These are phyloP conservation scores for Salarias fasciatus DNA, from an alignment of 2,797 vertebrate species.

Conservation along the genomic window DNA sequence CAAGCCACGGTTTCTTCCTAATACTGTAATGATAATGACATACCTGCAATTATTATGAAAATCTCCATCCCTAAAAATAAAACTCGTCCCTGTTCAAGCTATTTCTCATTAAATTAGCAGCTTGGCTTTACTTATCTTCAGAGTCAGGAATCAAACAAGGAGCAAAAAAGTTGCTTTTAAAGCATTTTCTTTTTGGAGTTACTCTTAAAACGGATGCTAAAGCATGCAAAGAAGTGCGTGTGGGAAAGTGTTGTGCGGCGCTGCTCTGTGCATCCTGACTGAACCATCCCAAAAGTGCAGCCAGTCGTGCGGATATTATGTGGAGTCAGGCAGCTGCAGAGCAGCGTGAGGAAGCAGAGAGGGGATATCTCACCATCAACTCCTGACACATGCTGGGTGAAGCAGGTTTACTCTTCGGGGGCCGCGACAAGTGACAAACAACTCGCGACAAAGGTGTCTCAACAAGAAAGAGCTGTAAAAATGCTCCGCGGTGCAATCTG, in stretches of 20 bases:
- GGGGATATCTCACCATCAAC: slow-evolving; percentile 49
- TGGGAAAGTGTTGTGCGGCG: slow-evolving; percentile 24
- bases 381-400: slow-evolving; percentile 48
- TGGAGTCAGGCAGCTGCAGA: slow-evolving; percentile 66
- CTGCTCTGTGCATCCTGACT: slow-evolving; percentile 37
- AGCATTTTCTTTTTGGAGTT: too few species aligned
- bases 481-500: slow-evolving; percentile 7
- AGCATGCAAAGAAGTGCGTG: slow-evolving; percentile 12
- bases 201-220: not conserved
- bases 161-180: too few species aligned
- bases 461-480: slow-evolving; percentile 11
- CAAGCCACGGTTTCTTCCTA: too few species aligned
- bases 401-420: slow-evolving; percentile 48
- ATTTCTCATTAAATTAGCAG: too few species aligned
- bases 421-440: slow-evolving; percentile 44
- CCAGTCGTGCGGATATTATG: slow-evolving; percentile 60
- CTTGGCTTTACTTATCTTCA: too few species aligned
- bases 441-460: slow-evolving; percentile 44
- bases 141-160: too few species aligned
- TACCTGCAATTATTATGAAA: too few species aligned
- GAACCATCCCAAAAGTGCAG: slow-evolving; percentile 51
- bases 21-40: too few species aligned
- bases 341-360: slow-evolving; percentile 41
- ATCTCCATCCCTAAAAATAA: too few species aligned
- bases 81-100: too few species aligned